These are phyloP conservation scores for Poecilobothrus nobilitatus DNA, from an alignment of 2,888 invertebrate species.

Conservation along the genomic window DNA sequence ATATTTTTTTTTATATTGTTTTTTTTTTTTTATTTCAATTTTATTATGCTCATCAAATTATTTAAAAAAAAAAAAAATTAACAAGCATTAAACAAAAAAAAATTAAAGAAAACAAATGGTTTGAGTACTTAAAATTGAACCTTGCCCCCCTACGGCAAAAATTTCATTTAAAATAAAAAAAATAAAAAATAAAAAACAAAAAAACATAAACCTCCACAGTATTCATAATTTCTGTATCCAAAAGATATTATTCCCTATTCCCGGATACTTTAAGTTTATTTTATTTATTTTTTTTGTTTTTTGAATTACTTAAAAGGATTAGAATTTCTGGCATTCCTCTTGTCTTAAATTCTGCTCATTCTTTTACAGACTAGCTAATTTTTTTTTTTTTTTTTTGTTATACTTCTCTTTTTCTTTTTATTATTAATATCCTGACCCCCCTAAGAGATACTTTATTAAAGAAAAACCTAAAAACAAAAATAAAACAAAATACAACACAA, in stretches of 20 bases:
- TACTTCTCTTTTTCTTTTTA: conserved; percentile 11
- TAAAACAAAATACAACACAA: conserved; percentile 10
- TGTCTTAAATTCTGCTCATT: too few species aligned
- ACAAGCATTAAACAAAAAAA: background rate
- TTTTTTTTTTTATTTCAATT: background rate
- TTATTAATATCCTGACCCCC: conserved; percentile 18
- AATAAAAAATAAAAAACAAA: too few species aligned
- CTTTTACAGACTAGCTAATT: too few species aligned
- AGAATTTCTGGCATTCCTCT: too few species aligned
- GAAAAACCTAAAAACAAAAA: background rate
- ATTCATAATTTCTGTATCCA: too few species aligned
- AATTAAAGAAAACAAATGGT: background rate
- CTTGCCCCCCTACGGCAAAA: background rate
- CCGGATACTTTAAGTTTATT: too few species aligned
- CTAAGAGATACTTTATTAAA: conserved; percentile 20
- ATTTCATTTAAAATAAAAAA: too few species aligned
- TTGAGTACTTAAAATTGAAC: conserved; percentile 4
- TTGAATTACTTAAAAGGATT: too few species aligned
- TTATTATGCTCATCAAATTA: background rate
- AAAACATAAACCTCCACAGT: too few species aligned
- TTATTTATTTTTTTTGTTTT: too few species aligned
- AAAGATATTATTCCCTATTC: too few species aligned
- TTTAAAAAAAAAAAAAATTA: background rate
- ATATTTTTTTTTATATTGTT: too few species aligned
- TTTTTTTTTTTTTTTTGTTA: background rate